Conservation (phyloP, 1,140 invertebrate genomes). For the Halictus rubicundus region DNA sequence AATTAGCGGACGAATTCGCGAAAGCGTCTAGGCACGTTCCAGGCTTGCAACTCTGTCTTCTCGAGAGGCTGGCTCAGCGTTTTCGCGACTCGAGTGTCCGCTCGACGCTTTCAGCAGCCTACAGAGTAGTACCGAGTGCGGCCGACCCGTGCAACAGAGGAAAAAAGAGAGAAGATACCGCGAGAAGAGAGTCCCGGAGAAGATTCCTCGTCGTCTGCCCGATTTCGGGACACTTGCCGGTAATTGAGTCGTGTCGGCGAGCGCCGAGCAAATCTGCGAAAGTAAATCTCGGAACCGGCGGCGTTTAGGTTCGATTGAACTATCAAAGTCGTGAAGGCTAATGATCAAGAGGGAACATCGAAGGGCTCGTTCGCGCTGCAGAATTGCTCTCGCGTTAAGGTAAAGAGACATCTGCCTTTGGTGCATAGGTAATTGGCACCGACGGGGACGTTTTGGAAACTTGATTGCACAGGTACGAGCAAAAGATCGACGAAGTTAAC, state of each 20-base stretch:
- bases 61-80: slow-evolving; percentile 44
- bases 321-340: too few relatives aligned
- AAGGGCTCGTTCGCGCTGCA: too few relatives aligned
- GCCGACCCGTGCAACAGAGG: neutral
- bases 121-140: neutral
- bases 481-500: too few relatives aligned
- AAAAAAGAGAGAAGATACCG: neutral
- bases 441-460: too few relatives aligned
- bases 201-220: slow-evolving; percentile 10
- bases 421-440: too few relatives aligned
- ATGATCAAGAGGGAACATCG: too few relatives aligned
- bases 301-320: too few relatives aligned
- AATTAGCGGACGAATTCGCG: slow-evolving; percentile 30
- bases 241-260: slow-evolving; percentile 21
- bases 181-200: neutral
- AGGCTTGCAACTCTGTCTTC: slow-evolving; percentile 6
- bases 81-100: slow-evolving; percentile 42
- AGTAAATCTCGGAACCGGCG: too few relatives aligned
- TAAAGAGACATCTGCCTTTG: too few relatives aligned
- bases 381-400: too few relatives aligned
- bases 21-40: slow-evolving; percentile 16
- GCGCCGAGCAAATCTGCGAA: neutral
- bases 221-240: slow-evolving; percentile 20
- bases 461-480: too few relatives aligned
- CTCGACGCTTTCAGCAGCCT: slow-evolving; percentile 23